These are phyloP conservation scores for human (Homo sapiens) DNA, from an alignment of 2,113 vertebrate genomes.

Conservation along the genomic window GRCh38 chr21:24602001-24602500, in stretches of 20 bases:
- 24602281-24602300: background rate
- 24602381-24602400: background rate
- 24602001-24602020: background rate
- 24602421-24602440: background rate
- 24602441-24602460: background rate
- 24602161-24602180: background rate
- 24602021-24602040: background rate
- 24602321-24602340: background rate
- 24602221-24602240: background rate
- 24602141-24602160: background rate
- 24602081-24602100: background rate
- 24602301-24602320: background rate
- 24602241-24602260: background rate
- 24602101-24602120: background rate
- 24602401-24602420: background rate
- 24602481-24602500: background rate
- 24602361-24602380: background rate
- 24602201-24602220: background rate
- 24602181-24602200: background rate
- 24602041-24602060: background rate
- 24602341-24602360: background rate
- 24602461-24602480: background rate
- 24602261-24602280: background rate
- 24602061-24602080: background rate
- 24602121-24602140: background rate